phyloP scores from a whole-genome alignment of 2,888 invertebrate species.

The Sinhomidia bicolor region DNA sequence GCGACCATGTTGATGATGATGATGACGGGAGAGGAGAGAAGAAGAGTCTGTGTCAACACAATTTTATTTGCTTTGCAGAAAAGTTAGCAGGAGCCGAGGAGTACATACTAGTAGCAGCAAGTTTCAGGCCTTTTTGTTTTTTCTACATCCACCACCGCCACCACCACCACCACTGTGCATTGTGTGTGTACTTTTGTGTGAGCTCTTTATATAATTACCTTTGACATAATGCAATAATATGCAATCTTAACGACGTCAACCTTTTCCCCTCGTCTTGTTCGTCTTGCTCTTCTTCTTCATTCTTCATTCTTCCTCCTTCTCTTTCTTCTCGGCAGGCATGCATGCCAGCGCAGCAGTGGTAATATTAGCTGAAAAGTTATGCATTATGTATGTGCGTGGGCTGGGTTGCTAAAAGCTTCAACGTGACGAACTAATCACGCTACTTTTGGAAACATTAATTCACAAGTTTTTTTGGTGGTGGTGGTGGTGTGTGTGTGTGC shows the following conservation, averaged over 20 bases:
- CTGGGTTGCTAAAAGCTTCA: conserved; percentile 17
- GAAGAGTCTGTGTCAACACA: neutral
- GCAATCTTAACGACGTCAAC: conserved; percentile 35
- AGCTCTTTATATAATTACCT: conserved; percentile 34
- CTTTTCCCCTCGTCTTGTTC: neutral
- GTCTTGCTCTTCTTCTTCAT: neutral
- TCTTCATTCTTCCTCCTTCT: neutral
- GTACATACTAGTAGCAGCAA: neutral
- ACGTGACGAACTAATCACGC: conserved; percentile 7
- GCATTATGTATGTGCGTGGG: conserved; percentile 45
- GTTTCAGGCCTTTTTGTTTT: neutral
- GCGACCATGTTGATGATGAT: too few relatives aligned
- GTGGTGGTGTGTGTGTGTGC: neutral
- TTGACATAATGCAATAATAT: conserved; percentile 45
- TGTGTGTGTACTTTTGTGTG: neutral
- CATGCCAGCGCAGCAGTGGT: too few relatives aligned
- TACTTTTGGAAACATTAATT: conserved; percentile 14
- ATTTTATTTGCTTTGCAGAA: conserved; percentile 13
- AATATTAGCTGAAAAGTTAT: too few relatives aligned
- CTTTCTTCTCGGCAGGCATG: neutral
- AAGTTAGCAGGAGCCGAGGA: too few relatives aligned
- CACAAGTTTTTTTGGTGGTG: neutral
- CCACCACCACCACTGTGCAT: neutral
- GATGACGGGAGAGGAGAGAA: neutral
- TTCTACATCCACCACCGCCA: neutral